These are phyloP conservation scores for Thaumatotibia leucotreta DNA, from an alignment of 1,140 invertebrate genomes.

Conservation along the genomic window DNA sequence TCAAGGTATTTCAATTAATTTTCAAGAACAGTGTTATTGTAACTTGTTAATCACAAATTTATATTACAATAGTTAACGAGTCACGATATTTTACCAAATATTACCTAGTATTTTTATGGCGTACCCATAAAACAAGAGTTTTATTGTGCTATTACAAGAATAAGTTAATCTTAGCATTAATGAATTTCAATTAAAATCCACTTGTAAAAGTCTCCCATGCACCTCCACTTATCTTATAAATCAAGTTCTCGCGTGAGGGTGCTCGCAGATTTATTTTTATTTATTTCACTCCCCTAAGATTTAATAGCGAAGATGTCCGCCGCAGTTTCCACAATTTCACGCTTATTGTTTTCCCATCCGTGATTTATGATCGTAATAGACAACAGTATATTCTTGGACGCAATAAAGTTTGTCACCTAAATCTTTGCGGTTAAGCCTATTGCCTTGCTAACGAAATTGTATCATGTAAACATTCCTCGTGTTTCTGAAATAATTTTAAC, in stretches of 20 bases:
- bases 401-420: conserved; percentile 74
- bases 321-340: conserved; percentile 75
- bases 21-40: background rate
- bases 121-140: no score
- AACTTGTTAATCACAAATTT: no score
- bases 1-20: background rate
- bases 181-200: conserved; percentile 47
- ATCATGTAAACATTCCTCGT: no score
- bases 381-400: conserved; percentile 65
- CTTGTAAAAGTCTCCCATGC: conserved; percentile 26
- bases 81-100: no score
- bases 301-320: conserved; percentile 67
- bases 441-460: conserved; percentile 34
- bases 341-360: conserved; percentile 76
- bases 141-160: background rate
- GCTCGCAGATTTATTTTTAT: conserved; percentile 71
- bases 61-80: no score
- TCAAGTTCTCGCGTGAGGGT: conserved; percentile 63
- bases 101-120: no score
- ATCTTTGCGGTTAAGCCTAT: conserved; percentile 67
- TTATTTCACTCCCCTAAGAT: conserved; percentile 72
- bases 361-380: conserved; percentile 74
- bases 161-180: conserved; percentile 20
- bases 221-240: conserved; percentile 58
- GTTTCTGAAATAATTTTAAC: no score